Evolutionary conservation across 2,888 invertebrate species (phyloP).

Genomic region (Vannuccia rotundouncinata): DNA sequence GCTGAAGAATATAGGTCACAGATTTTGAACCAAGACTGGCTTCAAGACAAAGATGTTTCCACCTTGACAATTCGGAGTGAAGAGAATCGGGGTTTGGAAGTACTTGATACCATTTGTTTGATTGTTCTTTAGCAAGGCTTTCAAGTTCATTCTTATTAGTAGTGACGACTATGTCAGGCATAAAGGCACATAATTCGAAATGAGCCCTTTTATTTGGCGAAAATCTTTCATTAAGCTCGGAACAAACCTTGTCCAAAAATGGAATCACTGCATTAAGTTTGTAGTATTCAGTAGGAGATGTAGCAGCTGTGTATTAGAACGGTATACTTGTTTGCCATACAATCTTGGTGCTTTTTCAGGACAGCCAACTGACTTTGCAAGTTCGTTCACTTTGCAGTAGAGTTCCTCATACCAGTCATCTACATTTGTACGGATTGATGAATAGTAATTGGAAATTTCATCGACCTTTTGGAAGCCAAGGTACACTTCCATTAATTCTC

Average conservation of each 20-base stretch:
- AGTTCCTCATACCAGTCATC: neutral
- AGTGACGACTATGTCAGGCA: constrained; percentile 10
- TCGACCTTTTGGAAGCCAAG: neutral
- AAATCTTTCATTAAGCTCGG: neutral
- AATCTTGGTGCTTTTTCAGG: neutral
- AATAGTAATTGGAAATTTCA: neutral
- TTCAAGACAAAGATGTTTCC: constrained; percentile 14
- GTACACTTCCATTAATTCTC: constrained; percentile 25
- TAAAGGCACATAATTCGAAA: constrained; percentile 6
- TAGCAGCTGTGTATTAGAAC: constrained; percentile 30
- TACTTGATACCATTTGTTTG: neutral
- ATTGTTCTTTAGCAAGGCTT: neutral
- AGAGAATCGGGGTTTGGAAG: constrained; percentile 10
- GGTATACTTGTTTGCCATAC: neutral
- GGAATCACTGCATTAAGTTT: constrained; percentile 7
- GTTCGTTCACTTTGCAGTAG: neutral
- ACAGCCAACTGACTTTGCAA: constrained; percentile 1
- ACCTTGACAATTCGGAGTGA: constrained; percentile 8
- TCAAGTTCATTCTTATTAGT: constrained; percentile 8
- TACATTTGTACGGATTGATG: neutral
- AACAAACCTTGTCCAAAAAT: constrained; percentile 13
- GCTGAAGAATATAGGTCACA: neutral
- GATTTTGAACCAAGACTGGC: neutral
- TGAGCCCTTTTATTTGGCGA: constrained; percentile 17
- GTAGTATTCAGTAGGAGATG: constrained; percentile 14